Base-by-base conservation (phyloP, 1,140 invertebrate species). In the Drosophila miranda region DNA sequence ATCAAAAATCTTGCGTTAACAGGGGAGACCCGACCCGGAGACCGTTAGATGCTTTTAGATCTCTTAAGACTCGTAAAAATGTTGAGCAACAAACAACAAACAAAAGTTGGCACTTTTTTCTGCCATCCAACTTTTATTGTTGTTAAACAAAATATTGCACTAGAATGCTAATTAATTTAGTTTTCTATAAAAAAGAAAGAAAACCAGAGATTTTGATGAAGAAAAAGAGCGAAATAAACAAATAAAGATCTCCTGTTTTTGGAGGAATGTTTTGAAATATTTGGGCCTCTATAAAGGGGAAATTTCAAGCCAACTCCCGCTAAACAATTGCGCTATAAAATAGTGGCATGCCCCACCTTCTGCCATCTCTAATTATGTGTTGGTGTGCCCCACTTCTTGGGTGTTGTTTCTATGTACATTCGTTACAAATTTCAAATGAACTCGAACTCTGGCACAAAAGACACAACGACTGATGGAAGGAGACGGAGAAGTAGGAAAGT, bases 361-460 rank as follows among this genome's bases (percentile, higher is more conserved):
- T 54, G 13, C 28, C 49, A 62, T 53, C 55, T 53, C 61, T 34
- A 75, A 74, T 57, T 75, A 30, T 56, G 57, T 55, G 55, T 38
- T 16, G 16, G 34, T 30, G 8, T 30, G 72, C 34, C 71, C 71
- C 61, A 67, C 42, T 74, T 75, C 30, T 66, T 42, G 19, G 19
- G 19, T 19, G 19, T 19, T 19, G 19, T 19, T 19, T 19, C 19
- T 19, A 19, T 19, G 14, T 26, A 9, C 13, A 42, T 62, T 41
- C 51, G 67, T 67, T 86, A 81, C 82, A 74, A 84, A 81, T 81
- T 84, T 77, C 60, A 67, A 86, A 84, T 76, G 72, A 86, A 84
- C 77, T 76, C 73, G 41, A 58, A 50, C 63, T 50, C 54, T 43
- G 58, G 26, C 34, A 55, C 45, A 56, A 70, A 38, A 49, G 50